phyloP scores from a whole-genome alignment of 2,113 vertebrate genomes.

The Oostethus manadensis region DNA sequence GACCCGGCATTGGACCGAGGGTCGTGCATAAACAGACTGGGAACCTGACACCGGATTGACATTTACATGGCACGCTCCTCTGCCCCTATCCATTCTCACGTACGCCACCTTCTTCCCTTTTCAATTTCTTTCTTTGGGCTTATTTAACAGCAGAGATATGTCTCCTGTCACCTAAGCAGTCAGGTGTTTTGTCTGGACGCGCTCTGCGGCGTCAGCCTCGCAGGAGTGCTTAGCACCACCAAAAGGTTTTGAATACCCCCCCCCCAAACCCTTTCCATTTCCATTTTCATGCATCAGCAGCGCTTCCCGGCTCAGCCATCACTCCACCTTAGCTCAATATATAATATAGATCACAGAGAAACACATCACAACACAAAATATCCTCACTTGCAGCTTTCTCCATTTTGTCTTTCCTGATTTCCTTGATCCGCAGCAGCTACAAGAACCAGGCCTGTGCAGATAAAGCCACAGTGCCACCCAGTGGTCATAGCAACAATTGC shows the following conservation, averaged over 20 bases:
- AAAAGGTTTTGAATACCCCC: constrained; percentile 52
- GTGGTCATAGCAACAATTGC: constrained; percentile 31
- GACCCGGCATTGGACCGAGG: constrained; percentile 53
- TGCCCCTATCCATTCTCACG: constrained; percentile 53
- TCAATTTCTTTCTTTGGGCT: constrained; percentile 21
- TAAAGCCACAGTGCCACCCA: constrained; percentile 69
- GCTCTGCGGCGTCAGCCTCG: constrained; percentile 40
- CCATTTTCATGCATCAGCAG: constrained; percentile 60
- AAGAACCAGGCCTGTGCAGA: constrained; percentile 14
- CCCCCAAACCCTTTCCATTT: constrained; percentile 41
- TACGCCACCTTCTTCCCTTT: constrained; percentile 38
- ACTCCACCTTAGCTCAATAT: constrained; percentile 60
- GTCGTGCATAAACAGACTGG: constrained; percentile 55
- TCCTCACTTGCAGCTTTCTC: constrained; percentile 41
- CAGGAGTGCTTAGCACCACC: constrained; percentile 61
- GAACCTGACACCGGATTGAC: constrained; percentile 63
- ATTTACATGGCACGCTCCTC: constrained; percentile 53
- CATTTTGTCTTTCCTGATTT: constrained; percentile 57
- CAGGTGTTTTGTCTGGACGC: constrained; percentile 55
- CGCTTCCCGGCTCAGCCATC: constrained; percentile 55
- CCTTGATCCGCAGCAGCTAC: constrained; percentile 46
- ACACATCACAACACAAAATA: constrained; percentile 64
- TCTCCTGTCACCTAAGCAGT: constrained; percentile 53
- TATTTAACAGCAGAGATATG: constrained; percentile 59
- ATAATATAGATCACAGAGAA: constrained; percentile 62